phyloP scores from a whole-genome alignment of 2,888 invertebrate genomes.

The Caenorhabditis panamensis region DNA sequence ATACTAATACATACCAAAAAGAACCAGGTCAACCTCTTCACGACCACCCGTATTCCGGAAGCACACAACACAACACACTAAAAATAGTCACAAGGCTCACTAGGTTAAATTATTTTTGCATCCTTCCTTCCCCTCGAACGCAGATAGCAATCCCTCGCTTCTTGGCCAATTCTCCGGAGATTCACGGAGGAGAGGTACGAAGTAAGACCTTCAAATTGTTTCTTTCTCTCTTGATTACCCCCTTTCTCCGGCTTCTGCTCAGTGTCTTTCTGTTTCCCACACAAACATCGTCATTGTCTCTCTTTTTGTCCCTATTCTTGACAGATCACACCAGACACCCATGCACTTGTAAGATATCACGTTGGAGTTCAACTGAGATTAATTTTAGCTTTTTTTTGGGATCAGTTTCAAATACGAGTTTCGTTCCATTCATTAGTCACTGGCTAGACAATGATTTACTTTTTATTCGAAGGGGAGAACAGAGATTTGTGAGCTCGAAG shows the following conservation, averaged over 20 bases:
- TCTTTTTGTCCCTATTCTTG: not conserved
- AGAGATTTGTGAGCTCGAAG: not conserved
- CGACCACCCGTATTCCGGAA: no score
- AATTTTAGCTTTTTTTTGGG: not conserved
- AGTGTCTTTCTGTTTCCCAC: constrained; percentile 38
- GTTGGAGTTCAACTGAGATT: constrained; percentile 4
- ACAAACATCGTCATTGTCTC: constrained; percentile 29
- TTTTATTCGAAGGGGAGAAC: not conserved
- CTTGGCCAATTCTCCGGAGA: constrained; percentile 45
- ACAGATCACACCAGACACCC: constrained; percentile 17
- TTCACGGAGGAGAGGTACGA: constrained; percentile 15
- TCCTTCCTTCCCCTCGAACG: constrained; percentile 20
- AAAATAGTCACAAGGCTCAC: constrained; percentile 37
- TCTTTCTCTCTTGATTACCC: constrained; percentile 37
- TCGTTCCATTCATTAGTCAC: constrained; percentile 9
- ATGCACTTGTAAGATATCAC: constrained; percentile 39
- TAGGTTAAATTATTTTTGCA: constrained; percentile 57
- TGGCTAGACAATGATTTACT: constrained; percentile 13
- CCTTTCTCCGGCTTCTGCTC: not conserved
- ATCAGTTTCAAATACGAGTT: not conserved
- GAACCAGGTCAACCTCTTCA: no score
- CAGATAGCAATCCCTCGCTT: constrained; percentile 30
- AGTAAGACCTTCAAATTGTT: constrained; percentile 59
- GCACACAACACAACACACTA: constrained; percentile 17
- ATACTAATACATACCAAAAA: no score